Base-by-base conservation (phyloP, 2,113 vertebrate species). In the Amazona guildingii region DNA sequence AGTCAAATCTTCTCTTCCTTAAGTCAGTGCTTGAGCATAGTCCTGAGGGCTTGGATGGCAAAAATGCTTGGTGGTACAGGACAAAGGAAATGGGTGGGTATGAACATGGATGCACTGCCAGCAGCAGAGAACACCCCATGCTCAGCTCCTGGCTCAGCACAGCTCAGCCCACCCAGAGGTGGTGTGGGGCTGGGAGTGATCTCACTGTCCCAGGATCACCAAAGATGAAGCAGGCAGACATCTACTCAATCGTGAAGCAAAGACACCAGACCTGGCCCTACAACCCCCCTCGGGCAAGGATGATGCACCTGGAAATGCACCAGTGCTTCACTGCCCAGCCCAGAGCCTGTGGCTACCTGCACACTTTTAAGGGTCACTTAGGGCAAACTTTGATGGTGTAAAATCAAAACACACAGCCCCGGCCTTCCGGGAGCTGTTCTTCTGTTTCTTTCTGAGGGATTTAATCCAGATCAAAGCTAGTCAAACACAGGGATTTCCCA, bases 391-490 rank as follows among this genome's bases (percentile, higher is more conserved):
- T 79, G 83, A 92, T 51, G 70, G 70, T 1, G 1, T 17, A 21
- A 93, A 87, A 70, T 85, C 85, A 90, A 96, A 96, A 75, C 85
- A 93, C 29, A 67, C 13, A 82, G 66, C 21, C 46, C 37, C 29
- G 23, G 70, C 49, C 67, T 79, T 83, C 59, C 76, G 35, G 73
- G 37, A 21, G n/a, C 54, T 86, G 27, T 35, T 69, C 63, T 31
- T 80, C 63, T 49, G 18, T 46, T 83, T 54, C 29, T 66, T 12
- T 75, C 55, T 11, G 67, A 61, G 57, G 67, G 83, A 83, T 88
- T 92, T 88, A 91, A 86, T 84, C 21, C 78, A 63, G 89, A 94
- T 89, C 87, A 94, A 94, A 95, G 92, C 59, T 13, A 37, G 66
- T 63, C 64, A 86, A 87, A 92, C 64, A 57, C 61, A 66, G 29